These are phyloP conservation scores for Mus minutoides DNA, from an alignment of 2,797 vertebrate genomes.

Conservation along the genomic window DNA sequence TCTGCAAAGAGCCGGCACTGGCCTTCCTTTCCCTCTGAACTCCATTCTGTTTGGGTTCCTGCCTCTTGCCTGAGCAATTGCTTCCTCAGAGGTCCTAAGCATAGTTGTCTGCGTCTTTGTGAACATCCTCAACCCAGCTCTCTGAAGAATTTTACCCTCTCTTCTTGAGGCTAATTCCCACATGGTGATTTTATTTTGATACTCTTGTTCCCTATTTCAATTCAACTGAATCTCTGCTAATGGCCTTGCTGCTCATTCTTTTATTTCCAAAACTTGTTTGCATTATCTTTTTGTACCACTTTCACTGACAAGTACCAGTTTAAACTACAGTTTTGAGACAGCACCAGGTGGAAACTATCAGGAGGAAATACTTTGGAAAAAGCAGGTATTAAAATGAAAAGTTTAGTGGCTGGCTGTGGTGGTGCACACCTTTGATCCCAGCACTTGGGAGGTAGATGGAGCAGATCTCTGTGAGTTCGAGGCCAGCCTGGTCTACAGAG, in stretches of 20 bases:
- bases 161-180: not conserved
- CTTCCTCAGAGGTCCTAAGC: not conserved
- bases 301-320: slow-evolving; percentile 41
- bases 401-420: not conserved
- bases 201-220: slow-evolving; percentile 12
- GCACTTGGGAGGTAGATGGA: no score
- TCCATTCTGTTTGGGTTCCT: not conserved
- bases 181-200: not conserved
- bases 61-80: not conserved
- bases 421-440: not conserved
- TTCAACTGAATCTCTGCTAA: slow-evolving; percentile 9
- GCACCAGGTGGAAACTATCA: slow-evolving; percentile 6
- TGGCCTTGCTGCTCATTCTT: not conserved
- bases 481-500: not conserved
- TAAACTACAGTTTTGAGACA: slow-evolving; percentile 49
- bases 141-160: not conserved
- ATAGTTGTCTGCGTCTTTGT: not conserved
- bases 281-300: slow-evolving; percentile 7
- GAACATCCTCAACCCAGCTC: not conserved
- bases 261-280: slow-evolving; percentile 40
- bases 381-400: slow-evolving; percentile 17
- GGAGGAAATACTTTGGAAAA: slow-evolving; percentile 46
- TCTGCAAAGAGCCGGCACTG: not conserved
- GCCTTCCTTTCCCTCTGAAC: not conserved
- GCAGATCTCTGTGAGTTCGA: not conserved